phyloP scores from a whole-genome alignment of 2,888 invertebrate species.

The Macrosiphum euphorbiae region DNA sequence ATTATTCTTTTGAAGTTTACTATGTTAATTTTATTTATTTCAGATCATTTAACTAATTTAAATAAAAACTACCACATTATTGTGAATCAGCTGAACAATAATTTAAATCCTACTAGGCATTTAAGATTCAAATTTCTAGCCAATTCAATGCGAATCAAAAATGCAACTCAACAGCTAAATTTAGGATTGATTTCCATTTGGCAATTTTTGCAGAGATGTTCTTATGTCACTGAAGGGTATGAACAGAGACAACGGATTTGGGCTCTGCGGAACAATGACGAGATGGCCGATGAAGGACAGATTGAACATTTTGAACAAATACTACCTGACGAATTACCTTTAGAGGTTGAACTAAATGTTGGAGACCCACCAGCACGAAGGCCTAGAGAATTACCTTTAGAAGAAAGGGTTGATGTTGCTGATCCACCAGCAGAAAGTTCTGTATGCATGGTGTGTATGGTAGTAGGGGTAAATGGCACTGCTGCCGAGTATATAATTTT shows the following conservation, averaged over 20 bases:
- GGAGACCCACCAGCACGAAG: background rate
- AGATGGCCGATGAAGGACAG: background rate
- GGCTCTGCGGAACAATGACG: background rate
- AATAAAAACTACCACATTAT: background rate
- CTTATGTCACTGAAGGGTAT: background rate
- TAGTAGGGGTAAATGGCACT: no score
- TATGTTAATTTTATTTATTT: background rate
- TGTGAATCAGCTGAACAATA: background rate
- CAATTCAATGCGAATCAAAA: background rate
- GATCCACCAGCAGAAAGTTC: no score
- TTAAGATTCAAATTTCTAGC: background rate
- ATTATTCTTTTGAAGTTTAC: background rate
- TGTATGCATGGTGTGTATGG: no score
- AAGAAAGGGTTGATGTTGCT: no score
- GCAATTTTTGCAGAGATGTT: constrained; percentile 8
- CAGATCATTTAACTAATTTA: background rate
- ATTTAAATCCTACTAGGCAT: background rate
- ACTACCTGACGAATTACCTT: no score
- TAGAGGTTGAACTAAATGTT: background rate
- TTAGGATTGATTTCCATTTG: background rate
- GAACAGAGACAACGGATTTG: constrained; percentile 1
- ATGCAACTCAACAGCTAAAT: background rate
- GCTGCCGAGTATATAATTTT: background rate
- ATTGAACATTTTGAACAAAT: background rate
- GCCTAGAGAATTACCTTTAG: no score